Evolutionary conservation across 2,888 invertebrate species (phyloP).

Genomic region (Ochropacha duplaris): DNA sequence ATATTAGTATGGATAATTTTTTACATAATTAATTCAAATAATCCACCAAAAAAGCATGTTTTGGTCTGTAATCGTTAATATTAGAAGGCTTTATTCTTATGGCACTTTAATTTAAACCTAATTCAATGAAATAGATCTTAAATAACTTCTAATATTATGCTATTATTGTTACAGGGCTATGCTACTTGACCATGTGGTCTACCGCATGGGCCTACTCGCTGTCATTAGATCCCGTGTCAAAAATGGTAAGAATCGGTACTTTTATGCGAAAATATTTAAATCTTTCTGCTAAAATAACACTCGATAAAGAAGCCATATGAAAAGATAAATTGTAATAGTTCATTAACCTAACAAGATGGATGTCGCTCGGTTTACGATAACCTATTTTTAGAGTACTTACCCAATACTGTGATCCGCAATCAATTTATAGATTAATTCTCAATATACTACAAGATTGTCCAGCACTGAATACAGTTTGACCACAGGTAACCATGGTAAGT

Average conservation of each 20-base stretch:
- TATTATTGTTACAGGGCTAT: constrained; percentile 86
- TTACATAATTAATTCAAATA: too few species aligned
- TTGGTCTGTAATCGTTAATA: too few species aligned
- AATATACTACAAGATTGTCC: too few species aligned
- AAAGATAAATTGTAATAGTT: background rate
- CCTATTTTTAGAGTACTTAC: background rate
- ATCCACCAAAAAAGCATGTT: too few species aligned
- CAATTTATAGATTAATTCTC: too few species aligned
- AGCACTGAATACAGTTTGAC: too few species aligned
- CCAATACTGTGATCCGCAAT: background rate
- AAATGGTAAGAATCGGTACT: constrained; percentile 85
- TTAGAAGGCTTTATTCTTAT: too few species aligned
- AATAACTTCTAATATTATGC: too few species aligned
- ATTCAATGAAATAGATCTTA: background rate
- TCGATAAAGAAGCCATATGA: background rate
- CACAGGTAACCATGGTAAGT: too few species aligned
- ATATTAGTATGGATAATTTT: too few species aligned
- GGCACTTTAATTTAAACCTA: too few species aligned
- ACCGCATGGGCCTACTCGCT: constrained; percentile 96
- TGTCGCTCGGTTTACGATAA: background rate
- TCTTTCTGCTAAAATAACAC: background rate
- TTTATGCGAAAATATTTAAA: background rate
- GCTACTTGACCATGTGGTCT: constrained; percentile 94
- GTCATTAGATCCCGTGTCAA: constrained; percentile 92
- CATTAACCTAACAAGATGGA: background rate